These are phyloP conservation scores for Mustela nigripes DNA, from an alignment of 2,113 vertebrate species.

Conservation along the genomic window DNA sequence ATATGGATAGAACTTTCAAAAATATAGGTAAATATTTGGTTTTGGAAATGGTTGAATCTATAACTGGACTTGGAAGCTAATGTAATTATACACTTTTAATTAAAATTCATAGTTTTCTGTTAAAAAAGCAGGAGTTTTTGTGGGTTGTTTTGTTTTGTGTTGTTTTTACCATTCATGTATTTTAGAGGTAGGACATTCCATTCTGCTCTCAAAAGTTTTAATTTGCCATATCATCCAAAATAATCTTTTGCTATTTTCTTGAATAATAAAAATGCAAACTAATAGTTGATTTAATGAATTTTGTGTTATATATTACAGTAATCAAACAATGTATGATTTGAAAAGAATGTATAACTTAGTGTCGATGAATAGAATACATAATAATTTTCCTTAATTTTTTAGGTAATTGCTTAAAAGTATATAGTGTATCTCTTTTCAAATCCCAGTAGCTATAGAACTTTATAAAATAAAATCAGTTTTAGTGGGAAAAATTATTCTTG, in stretches of 20 bases:
- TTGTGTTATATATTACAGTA: background rate
- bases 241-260: background rate
- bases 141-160: background rate
- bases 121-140: background rate
- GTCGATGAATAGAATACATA: constrained; percentile 5
- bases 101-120: background rate
- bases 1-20: constrained; percentile 14
- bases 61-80: background rate
- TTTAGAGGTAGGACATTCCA: background rate
- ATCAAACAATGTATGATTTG: background rate
- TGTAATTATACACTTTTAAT: background rate
- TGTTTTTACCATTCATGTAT: background rate
- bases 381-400: background rate
- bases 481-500: background rate
- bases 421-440: background rate
- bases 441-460: background rate
- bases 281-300: background rate
- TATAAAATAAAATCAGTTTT: background rate
- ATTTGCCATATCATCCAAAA: background rate
- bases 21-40: background rate
- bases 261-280: background rate
- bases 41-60: background rate
- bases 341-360: background rate
- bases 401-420: constrained; percentile 10
- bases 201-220: background rate